Evolutionary conservation across 2,888 invertebrate genomes (phyloP), one percentile per base, ranked within the genome.

Genomic region (Malachius bipustulatus): DNA sequence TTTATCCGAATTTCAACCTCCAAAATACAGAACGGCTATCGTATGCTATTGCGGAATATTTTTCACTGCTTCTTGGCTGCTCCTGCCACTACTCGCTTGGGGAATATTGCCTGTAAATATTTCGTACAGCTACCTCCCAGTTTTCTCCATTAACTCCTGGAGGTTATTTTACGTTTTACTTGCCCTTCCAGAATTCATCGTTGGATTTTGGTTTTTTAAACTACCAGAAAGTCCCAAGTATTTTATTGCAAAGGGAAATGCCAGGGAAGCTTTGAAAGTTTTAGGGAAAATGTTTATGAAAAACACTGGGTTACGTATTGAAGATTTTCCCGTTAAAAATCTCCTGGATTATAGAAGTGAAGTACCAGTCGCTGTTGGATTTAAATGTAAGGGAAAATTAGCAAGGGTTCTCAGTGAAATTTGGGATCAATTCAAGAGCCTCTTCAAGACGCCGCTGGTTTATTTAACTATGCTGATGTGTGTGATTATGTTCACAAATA

Each of bases 1-100:
- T 49, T 52, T 77, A n/a, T 75, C 77, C 9, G 78, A 79, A 52
- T 67, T 78, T 50, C 73, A 76, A 28, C 71, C 74, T 0, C 65
- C 63, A 6, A 71, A 67, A 48, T 65, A 66, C 33, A 60, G 76
- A 15, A 67, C 74, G 36, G 63, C 71, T 38, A 70, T 71, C 42
- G 64, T 78, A 4, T 77, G 73, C 48, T 69, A 72, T 40, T 67
- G 71, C 1, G 78, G 78, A 4, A 65, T 77, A 55, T 73, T 75
- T 46, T 77, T 75, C 56, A 71, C 75, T 0, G 57, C 67, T 0
- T 70, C 76, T 0, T 77, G 75, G 75, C 60, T 76, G 3, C 55
- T 76, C 6, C 24, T 48, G 9, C 48, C 48, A 4, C 40, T 38
- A 4, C 10, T 47, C 8, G 48, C 41, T 1, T 48, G 48, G 48